phyloP scores from a whole-genome alignment of 2,113 vertebrate genomes.

The Coryphaenoides rupestris region DNA sequence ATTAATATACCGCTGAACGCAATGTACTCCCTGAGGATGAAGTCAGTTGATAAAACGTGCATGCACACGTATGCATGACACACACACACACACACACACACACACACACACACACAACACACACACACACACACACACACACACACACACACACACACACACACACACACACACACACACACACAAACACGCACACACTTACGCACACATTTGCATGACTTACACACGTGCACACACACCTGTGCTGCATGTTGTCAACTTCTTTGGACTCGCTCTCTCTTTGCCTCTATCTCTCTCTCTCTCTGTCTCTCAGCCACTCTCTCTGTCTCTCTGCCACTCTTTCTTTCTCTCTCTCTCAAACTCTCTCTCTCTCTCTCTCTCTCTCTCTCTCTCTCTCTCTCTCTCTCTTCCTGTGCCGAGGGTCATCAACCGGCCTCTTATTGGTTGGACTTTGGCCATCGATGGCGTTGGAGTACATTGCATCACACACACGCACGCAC shows the following conservation, averaged over 20 bases:
- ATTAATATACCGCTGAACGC: too few relatives aligned
- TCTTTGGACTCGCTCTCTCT: background rate
- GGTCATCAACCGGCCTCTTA: constrained; percentile 5
- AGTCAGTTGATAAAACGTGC: background rate
- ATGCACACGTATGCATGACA: background rate
- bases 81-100: constrained; percentile 1
- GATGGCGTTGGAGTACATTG: constrained; percentile 44
- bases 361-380: too few relatives aligned
- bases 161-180: background rate
- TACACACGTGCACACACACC: constrained; percentile 27
- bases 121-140: too few relatives aligned
- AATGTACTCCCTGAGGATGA: background rate
- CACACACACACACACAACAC: background rate
- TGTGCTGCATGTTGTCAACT: too few relatives aligned
- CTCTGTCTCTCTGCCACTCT: too few relatives aligned
- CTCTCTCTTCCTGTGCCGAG: background rate
- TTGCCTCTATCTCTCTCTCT: background rate
- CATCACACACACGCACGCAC: constrained; percentile 1
- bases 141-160: background rate
- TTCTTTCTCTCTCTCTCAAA: too few relatives aligned
- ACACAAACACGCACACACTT: background rate
- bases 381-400: background rate
- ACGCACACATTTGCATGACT: too few relatives aligned
- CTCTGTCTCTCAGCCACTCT: too few relatives aligned
- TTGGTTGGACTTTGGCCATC: constrained; percentile 57